Evolutionary conservation across 2,888 invertebrate species (phyloP), one percentile per base, ranked within the genome.

Genomic region (Rhingia rostrata): DNA sequence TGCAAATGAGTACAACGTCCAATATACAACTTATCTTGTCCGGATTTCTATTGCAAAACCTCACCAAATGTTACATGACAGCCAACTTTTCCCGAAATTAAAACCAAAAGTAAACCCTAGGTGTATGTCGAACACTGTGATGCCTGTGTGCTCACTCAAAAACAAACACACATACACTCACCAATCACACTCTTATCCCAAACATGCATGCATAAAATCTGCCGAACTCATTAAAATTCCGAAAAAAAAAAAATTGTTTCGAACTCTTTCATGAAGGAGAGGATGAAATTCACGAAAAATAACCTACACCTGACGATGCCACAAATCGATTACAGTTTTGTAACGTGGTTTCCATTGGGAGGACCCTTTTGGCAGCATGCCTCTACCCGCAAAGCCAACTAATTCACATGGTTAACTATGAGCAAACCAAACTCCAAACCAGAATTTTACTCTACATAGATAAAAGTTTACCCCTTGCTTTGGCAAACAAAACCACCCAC

Each of bases 281-380:
- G 49, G 43, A 63, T 58, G 32, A 45, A 22, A 41, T 30, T 9
- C 30, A 70, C 47, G 49, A 58, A 75, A 74, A 75, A 70, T 51
- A 12, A 69, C 35, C 63, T 49, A 51, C 39, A 64, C 79, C 67
- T 54, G 83, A 78, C 63, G 83, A 79, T 83, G 79, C 79, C 83
- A 79, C 78, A 83, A 83, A 83, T 83, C 79, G 83, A 83, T 83
- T 83, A 83, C 56, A 73, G 73, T 67, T 22, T 73, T 83, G 83
- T 83, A 79, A 58, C 61, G 70, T 78, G 72, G 73, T 67, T 69
- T 78, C 30, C 60, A 54, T 58, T 49, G 49, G 47, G 53, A n/a
- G 35, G 9, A 37, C 41, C 22, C 61, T 4, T 56, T 66, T 78
- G 73, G 78, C 78, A 73, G 54, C 47, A 53, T 43, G 56, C 73